Base-by-base conservation (phyloP, 2,888 invertebrate genomes). In the Tetrapedia diversipes region DNA sequence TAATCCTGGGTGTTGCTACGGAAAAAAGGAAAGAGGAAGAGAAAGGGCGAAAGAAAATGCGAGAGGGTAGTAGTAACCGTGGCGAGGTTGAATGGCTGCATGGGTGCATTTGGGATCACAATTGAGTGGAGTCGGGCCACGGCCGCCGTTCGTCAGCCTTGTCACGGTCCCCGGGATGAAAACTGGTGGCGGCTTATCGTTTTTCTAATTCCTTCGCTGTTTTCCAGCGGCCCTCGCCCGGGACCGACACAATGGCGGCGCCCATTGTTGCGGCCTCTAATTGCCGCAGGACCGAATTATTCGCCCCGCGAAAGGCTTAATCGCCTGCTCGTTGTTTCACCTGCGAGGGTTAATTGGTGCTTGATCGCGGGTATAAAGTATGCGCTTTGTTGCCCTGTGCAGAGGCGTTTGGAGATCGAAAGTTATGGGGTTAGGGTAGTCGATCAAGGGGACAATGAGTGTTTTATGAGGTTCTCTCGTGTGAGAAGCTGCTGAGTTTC, bases 71-170 rank as follows among this genome's bases (percentile, higher is more conserved):
- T 63, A 64, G 73, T 47, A 59, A 61, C 51, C 54, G 51, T 71
- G 71, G 63, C 70, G 14, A 47, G 72, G 64, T 22, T 72, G 75
- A 81, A 82, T 76, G 71, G 66, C 57, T 57, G n/a, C n/a, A n/a
- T n/a, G 34, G 73, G 43, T 71, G 84, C 81, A 84, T 84, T 84
- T 79, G 66, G 77, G 59, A 69, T 71, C 66, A 63, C 71, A 68
- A 81, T 78, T 69, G 75, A 74, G 67, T 64, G 54, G 67, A 73
- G 61, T 69, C 72, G 71, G 51, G 59, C 75, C 61, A 76, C 67
- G 69, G 59, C 57, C 67, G 61, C 69, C 68, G 76, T 61, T 75
- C 77, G 68, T 70, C 74, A 61, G 68, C 51, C 65, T 37, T 41
- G 67, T 57, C 66, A 64, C 54, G 66, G 53, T 60, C 29, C 66